phyloP scores from a whole-genome alignment of 1,140 invertebrate species.

The Aphelenchoides fujianensis region DNA sequence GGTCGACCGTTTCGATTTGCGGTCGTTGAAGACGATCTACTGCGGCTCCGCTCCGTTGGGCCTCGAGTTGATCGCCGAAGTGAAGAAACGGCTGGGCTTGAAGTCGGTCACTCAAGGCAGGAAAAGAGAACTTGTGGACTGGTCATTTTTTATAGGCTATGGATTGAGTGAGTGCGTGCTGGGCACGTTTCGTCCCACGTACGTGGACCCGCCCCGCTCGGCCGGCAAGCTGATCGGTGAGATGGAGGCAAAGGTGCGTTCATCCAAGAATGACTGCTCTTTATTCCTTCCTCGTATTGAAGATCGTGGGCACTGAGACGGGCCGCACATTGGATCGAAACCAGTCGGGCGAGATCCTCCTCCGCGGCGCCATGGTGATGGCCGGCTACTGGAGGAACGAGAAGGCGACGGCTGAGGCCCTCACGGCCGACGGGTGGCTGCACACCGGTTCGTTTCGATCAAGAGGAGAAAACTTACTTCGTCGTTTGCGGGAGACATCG shows the following conservation, averaged over 20 bases:
- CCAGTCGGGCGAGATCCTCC: constrained; percentile 18
- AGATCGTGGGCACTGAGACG: constrained; percentile 34
- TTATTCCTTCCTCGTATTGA: too few relatives aligned
- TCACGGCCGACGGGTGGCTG: constrained; percentile 74
- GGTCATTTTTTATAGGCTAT: too few relatives aligned
- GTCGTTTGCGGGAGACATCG: constrained; percentile 69
- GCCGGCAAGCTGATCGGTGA: neutral
- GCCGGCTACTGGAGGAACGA: constrained; percentile 24
- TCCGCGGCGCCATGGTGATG: constrained; percentile 34
- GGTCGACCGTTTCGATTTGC: constrained; percentile 12
- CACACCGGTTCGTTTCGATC: constrained; percentile 71
- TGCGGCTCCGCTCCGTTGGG: constrained; percentile 10
- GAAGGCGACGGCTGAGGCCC: constrained; percentile 64
- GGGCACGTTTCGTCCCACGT: neutral
- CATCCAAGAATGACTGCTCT: constrained; percentile 8
- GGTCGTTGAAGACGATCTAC: constrained; percentile 1
- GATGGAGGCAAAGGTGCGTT: constrained; percentile 3
- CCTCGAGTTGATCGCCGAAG: neutral
- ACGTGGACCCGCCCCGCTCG: neutral
- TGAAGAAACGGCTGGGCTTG: constrained; percentile 7
- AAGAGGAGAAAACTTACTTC: too few relatives aligned
- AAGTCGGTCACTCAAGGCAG: constrained; percentile 15
- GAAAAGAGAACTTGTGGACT: too few relatives aligned
- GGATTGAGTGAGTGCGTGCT: constrained; percentile 9
- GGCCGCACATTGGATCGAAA: neutral